These are phyloP conservation scores for Onchidella celtica DNA, from an alignment of 2,888 invertebrate species.

Conservation along the genomic window DNA sequence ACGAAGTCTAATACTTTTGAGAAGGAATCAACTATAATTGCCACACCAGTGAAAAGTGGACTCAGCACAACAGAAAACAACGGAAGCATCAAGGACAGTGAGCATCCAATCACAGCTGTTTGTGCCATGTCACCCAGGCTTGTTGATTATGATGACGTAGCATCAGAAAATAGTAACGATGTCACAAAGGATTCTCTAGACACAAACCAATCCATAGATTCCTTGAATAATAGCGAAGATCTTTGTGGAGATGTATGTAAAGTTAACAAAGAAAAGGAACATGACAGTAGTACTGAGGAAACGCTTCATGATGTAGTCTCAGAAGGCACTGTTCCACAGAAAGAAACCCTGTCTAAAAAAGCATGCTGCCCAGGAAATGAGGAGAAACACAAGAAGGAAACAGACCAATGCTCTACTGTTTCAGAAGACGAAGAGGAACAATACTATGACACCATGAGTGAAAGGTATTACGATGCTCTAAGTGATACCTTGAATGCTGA, in stretches of 20 bases:
- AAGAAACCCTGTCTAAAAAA: neutral
- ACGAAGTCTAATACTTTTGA: slow-evolving; percentile 30
- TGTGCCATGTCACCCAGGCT: slow-evolving; percentile 21
- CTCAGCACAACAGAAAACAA: neutral
- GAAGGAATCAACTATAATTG: slow-evolving; percentile 14
- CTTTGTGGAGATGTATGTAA: neutral
- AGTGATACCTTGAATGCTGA: slow-evolving; percentile 29
- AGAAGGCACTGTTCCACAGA: neutral
- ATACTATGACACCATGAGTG: slow-evolving; percentile 44
- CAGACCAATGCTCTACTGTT: neutral
- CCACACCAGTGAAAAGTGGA: neutral
- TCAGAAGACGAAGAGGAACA: slow-evolving; percentile 37
- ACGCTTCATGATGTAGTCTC: neutral
- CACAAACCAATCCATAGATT: slow-evolving; percentile 31
- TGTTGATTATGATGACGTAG: slow-evolving; percentile 41
- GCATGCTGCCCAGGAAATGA: neutral
- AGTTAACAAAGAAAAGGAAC: neutral
- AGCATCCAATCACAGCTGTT: slow-evolving; percentile 34
- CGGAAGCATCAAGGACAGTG: neutral
- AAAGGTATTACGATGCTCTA: slow-evolving; percentile 42
- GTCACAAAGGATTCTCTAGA: slow-evolving; percentile 43
- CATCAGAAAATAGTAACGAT: slow-evolving; percentile 12
- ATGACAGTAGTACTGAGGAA: neutral
- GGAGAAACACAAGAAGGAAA: neutral
- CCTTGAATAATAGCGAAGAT: neutral